A percentile compares a stretch with the other conserved stretches of the same genome.
These are phyloP conservation scores for Catostomus latipinnis DNA, from an alignment of 2,797 vertebrate genomes.

Conservation along the genomic window DNA sequence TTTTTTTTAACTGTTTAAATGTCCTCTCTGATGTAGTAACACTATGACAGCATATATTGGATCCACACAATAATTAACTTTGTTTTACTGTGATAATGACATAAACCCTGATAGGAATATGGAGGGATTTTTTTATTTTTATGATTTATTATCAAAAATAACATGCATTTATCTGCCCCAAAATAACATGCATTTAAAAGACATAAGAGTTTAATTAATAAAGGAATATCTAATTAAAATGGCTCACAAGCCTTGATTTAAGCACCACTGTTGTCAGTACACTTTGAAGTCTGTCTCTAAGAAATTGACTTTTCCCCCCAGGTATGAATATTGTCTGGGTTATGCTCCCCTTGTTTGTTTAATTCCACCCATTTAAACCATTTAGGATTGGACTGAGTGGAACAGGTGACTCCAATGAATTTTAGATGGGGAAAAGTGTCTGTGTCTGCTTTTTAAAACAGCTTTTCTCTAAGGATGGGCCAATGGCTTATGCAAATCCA, in stretches of 20 bases:
- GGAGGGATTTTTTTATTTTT: too few species aligned
- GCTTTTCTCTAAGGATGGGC: constrained; percentile 46
- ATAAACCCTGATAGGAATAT: too few species aligned
- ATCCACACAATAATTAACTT: too few species aligned
- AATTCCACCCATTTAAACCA: constrained; percentile 60
- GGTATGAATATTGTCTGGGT: constrained; percentile 46
- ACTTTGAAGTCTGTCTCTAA: constrained; percentile 55
- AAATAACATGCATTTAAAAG: too few species aligned
- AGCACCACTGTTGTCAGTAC: neutral
- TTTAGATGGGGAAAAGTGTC: constrained; percentile 37
- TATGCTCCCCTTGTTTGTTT: constrained; percentile 59
- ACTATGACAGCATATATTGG: too few species aligned
- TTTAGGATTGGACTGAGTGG: constrained; percentile 55
- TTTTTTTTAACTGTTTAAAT: too few species aligned
- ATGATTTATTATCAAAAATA: too few species aligned
- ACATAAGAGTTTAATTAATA: neutral
- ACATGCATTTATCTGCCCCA: too few species aligned
- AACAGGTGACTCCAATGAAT: constrained; percentile 57
- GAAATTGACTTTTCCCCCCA: constrained; percentile 23
- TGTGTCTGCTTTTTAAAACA: constrained; percentile 47
- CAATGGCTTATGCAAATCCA: constrained; percentile 64
- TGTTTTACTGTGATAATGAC: too few species aligned
- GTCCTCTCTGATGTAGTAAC: too few species aligned
- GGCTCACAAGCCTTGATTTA: neutral
- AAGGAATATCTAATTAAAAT: neutral